phyloP scores from a whole-genome alignment of 2,888 invertebrate species.

The Brenthis hecate region DNA sequence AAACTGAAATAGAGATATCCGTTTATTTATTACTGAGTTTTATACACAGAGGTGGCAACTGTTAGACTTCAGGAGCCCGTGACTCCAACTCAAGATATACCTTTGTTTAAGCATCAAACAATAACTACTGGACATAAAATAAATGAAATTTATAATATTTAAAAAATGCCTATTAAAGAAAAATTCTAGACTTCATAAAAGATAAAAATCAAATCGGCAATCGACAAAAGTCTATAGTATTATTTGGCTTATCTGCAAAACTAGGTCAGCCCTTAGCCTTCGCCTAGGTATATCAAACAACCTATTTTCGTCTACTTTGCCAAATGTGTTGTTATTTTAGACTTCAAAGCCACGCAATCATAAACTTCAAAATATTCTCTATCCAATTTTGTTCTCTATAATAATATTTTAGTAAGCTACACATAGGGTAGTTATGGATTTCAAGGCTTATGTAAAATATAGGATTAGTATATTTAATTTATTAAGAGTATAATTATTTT shows the following conservation, averaged over 20 bases:
- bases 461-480: too few relatives aligned
- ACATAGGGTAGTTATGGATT: not conserved
- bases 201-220: conserved; percentile 26
- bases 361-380: conserved; percentile 21
- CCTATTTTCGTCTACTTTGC: conserved; percentile 36
- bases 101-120: too few relatives aligned
- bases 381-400: conserved; percentile 20
- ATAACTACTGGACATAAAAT: too few relatives aligned
- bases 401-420: conserved; percentile 9
- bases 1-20: too few relatives aligned
- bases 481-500: too few relatives aligned
- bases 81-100: too few relatives aligned
- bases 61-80: too few relatives aligned
- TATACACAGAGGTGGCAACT: too few relatives aligned
- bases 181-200: not conserved
- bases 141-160: too few relatives aligned
- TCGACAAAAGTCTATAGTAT: conserved; percentile 3
- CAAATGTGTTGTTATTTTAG: conserved; percentile 36
- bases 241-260: conserved; percentile 35
- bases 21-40: too few relatives aligned
- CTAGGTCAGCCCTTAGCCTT: conserved; percentile 36
- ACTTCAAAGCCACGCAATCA: conserved; percentile 31
- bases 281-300: conserved; percentile 31
- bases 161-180: too few relatives aligned
- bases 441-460: not conserved